These are phyloP conservation scores for Nerophis lumbriciformis DNA, from an alignment of 2,113 vertebrate species.

Conservation along the genomic window DNA sequence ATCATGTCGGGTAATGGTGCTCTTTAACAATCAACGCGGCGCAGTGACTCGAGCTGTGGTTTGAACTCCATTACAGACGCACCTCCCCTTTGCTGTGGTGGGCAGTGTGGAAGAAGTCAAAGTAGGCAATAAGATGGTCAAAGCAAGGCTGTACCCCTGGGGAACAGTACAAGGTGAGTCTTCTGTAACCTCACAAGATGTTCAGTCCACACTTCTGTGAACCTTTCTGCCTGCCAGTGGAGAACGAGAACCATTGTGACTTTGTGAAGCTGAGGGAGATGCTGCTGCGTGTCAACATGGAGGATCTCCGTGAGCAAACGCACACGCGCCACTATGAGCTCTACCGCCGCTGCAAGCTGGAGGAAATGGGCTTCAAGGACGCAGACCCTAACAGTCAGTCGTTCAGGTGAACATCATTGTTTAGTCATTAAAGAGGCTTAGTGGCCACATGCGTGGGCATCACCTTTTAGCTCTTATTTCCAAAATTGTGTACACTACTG, in stretches of 20 bases:
- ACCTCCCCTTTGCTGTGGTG: slow-evolving; percentile 92
- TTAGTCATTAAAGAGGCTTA: not conserved
- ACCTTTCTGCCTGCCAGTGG: slow-evolving; percentile 72
- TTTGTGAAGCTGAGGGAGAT: slow-evolving; percentile 96
- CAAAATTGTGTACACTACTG: no score
- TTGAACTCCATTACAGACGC: slow-evolving; percentile 72
- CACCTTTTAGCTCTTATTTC: no score
- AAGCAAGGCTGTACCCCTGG: slow-evolving; percentile 93
- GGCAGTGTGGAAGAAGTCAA: slow-evolving; percentile 92
- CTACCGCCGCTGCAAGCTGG: slow-evolving; percentile 90
- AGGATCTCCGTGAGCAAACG: slow-evolving; percentile 92
- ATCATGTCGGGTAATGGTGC: not conserved
- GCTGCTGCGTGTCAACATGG: slow-evolving; percentile 94
- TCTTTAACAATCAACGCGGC: not conserved
- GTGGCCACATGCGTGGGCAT: no score
- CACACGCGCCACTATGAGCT: slow-evolving; percentile 93
- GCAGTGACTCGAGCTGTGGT: not conserved
- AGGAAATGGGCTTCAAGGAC: slow-evolving; percentile 98
- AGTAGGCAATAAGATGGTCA: slow-evolving; percentile 91
- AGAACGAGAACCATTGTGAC: slow-evolving; percentile 95
- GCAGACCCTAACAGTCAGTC: slow-evolving; percentile 84
- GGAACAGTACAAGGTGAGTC: slow-evolving; percentile 93
- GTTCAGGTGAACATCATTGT: slow-evolving; percentile 77
- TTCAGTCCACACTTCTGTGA: not conserved
- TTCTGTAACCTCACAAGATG: not conserved